phyloP scores from a whole-genome alignment of 2,888 invertebrate species.

The Caenorhabditis wallacei region DNA sequence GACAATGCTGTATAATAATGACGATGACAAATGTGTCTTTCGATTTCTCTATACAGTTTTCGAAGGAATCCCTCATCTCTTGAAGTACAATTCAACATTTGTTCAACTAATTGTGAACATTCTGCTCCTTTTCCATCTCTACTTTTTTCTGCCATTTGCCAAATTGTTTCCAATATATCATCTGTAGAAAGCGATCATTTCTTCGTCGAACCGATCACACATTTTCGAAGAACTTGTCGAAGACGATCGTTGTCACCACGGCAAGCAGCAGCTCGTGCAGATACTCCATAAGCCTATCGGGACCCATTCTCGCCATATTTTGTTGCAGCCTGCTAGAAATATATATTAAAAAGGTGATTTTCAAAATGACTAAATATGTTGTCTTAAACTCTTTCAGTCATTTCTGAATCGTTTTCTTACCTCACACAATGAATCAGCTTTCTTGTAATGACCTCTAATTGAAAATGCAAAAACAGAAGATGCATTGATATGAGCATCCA shows the following conservation, averaged over 20 bases:
- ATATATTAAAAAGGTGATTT: too few relatives aligned
- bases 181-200: constrained; percentile 58
- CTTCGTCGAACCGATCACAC: constrained; percentile 45
- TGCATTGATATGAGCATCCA: constrained; percentile 67
- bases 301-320: constrained; percentile 64
- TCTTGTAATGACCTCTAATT: constrained; percentile 64
- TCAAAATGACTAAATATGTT: too few relatives aligned
- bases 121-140: constrained; percentile 65
- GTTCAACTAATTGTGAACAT: constrained; percentile 68
- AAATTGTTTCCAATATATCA: constrained; percentile 72
- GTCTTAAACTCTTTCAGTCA: too few relatives aligned
- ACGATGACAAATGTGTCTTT: constrained; percentile 72
- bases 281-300: constrained; percentile 67
- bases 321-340: constrained; percentile 65
- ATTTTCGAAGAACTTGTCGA: constrained; percentile 63
- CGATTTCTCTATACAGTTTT: constrained; percentile 71
- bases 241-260: constrained; percentile 69
- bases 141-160: constrained; percentile 72
- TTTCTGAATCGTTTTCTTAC: too few relatives aligned
- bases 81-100: constrained; percentile 71
- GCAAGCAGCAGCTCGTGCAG: constrained; percentile 68
- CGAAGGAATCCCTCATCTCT: constrained; percentile 72
- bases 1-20: constrained; percentile 75
- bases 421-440: constrained; percentile 70
- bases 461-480: constrained; percentile 70